Evolutionary conservation across 1,140 invertebrate species (phyloP).

Genomic region (Archegozetes longisetosus): DNA sequence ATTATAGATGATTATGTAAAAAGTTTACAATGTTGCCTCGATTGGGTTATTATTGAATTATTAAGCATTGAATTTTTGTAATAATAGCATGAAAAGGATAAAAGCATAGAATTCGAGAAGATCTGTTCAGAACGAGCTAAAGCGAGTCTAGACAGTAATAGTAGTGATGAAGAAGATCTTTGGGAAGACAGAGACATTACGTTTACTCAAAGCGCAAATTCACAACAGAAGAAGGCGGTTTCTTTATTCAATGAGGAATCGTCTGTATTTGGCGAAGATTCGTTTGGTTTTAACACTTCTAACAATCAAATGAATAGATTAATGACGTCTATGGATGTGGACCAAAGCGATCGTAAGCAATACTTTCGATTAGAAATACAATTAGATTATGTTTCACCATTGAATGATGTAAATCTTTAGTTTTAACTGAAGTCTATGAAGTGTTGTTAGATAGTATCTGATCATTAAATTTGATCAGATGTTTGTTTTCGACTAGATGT

Average conservation of each 20-base stretch:
- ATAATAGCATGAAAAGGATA: not conserved
- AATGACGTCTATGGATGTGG: not conserved
- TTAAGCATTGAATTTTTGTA: too few species aligned
- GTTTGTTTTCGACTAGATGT: too few species aligned
- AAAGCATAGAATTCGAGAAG: not conserved
- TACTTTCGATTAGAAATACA: not conserved
- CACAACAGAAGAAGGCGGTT: not conserved
- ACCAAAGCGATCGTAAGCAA: not conserved
- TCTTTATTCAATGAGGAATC: not conserved
- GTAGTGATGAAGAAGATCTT: constrained; percentile 5
- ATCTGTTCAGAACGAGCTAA: not conserved
- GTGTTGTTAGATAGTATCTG: not conserved
- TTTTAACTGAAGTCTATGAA: not conserved
- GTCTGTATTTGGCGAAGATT: too few species aligned
- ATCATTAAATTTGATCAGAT: not conserved
- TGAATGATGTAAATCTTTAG: not conserved
- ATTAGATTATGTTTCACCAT: not conserved
- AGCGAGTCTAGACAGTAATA: not conserved
- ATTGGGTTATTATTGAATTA: too few species aligned
- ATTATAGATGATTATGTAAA: too few species aligned
- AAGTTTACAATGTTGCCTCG: too few species aligned
- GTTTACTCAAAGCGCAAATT: not conserved
- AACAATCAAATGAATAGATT: not conserved
- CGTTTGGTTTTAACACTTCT: not conserved
- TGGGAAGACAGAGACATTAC: not conserved